Percentiles rank a stretch among this genome's conserved stretches.
These are phyloP conservation scores for Eulemur albifrons DNA, from an alignment of 2,797 vertebrate species.

Conservation along the genomic window DNA sequence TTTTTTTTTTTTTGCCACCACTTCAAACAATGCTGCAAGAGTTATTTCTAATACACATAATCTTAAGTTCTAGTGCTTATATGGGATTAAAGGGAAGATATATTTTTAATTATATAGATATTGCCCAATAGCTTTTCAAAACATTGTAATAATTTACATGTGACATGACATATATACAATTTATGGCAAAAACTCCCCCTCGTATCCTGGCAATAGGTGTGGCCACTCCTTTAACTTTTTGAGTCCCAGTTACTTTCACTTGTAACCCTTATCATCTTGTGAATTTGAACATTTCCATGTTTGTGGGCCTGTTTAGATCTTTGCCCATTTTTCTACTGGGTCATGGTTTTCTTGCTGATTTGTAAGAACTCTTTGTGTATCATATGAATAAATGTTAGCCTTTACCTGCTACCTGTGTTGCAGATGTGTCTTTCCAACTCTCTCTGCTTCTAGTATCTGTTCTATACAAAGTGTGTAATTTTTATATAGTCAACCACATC, in stretches of 20 bases:
- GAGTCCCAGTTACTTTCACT: background rate
- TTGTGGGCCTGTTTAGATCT: background rate
- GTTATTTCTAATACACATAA: background rate
- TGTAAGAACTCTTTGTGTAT: background rate
- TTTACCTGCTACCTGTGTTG: background rate
- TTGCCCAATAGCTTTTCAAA: background rate
- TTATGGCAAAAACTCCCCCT: background rate
- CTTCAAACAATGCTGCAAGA: background rate
- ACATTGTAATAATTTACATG: background rate
- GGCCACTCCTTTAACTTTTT: background rate
- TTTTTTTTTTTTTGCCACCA: background rate
- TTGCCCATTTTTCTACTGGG: background rate
- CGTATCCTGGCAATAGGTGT: background rate
- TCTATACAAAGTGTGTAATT: background rate
- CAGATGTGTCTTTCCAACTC: background rate
- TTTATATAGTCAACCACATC: background rate
- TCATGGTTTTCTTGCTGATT: background rate
- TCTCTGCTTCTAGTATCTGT: background rate
- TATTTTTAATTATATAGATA: background rate
- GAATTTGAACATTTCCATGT: background rate
- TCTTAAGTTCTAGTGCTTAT: background rate
- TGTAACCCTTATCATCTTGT: background rate
- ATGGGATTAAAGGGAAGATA: background rate
- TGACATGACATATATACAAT: background rate
- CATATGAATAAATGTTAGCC: too few species aligned